Evolutionary conservation across 1,140 invertebrate genomes (phyloP), one percentile per base, ranked within the genome.

Genomic region (Venturia canescens): DNA sequence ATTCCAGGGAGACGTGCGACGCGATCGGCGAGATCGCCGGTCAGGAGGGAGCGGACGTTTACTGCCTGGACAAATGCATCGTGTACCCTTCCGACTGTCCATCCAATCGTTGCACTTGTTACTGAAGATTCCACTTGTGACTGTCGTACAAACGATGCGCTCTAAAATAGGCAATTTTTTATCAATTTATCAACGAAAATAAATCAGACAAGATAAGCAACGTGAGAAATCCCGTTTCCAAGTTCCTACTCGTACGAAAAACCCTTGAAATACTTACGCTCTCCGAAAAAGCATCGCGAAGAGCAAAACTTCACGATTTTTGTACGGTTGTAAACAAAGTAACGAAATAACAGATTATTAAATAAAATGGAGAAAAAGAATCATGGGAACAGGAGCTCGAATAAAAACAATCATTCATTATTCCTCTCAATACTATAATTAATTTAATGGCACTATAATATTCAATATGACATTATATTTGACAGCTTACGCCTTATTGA

Each of bases 11-110:
- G 86, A 93, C 94, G 34, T 97, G 96, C 86, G 95, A 96, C 74
- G 96, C 96, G 1, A 93, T 97, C 63, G 96, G 96, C 13, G 95
- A 97, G 83, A 89, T 96, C 79, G 94, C 92, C 84, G 95, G 95
- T 16, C 92, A 92, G 75, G 93, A 93, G 16, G 96, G 96, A 31
- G 96, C 96, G 7, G 96, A 96, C 83, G 94, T 95, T n/a, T 96
- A 96, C 85, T 97, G 96, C 86, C 94, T 96, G 93, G 96, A 97
- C 88, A 93, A 95, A 82, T 97, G 96, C 91, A 93, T 97, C 78
- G 94, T 95, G 21, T 96, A 96, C 89, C 94, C 94, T 16, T 93
- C 94, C 3, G 87, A 93, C 63, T 97, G 96, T 87, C 96, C 96
- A 3, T 89, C 90, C 31, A 89, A 96, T 83, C 93, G 95, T 86